phyloP scores from a whole-genome alignment of 92 coral and sea anemone species.

The Siderastrea radians region DNA sequence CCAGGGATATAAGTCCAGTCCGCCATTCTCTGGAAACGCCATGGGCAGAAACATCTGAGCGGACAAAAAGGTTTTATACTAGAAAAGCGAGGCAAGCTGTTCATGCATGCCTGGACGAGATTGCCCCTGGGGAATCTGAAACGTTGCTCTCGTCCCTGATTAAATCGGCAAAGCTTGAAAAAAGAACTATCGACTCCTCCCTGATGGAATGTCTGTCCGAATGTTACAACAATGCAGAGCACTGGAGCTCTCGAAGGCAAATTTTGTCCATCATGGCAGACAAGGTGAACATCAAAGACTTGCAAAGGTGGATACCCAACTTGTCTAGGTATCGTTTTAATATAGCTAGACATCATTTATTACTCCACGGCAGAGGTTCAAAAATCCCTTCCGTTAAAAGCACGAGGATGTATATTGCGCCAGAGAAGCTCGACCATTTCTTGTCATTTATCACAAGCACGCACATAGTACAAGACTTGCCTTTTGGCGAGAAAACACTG shows the following conservation, averaged over 20 bases:
- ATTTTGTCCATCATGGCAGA: conserved; percentile 14
- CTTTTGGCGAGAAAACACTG: conserved; percentile 32
- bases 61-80: conserved; percentile 34
- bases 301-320: conserved; percentile 7
- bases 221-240: conserved; percentile 3
- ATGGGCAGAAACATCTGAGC: conserved; percentile 27
- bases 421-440: conserved; percentile 19
- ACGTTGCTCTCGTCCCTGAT: neutral
- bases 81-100: conserved; percentile 48
- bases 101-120: neutral
- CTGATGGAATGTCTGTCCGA: neutral
- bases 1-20: conserved; percentile 33
- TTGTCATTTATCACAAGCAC: conserved; percentile 13
- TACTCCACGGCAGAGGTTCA: conserved; percentile 22
- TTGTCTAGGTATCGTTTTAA: conserved; percentile 20
- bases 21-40: conserved; percentile 19
- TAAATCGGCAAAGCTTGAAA: neutral
- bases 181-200: neutral
- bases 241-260: conserved; percentile 13
- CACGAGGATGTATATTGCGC: conserved; percentile 7
- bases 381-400: neutral
- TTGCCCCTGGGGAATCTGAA: neutral
- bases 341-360: conserved; percentile 21
- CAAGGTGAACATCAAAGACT: neutral
- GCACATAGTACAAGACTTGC: conserved; percentile 24